phyloP scores from a whole-genome alignment of 1,140 invertebrate species.

The Octopus bimaculoides region DNA sequence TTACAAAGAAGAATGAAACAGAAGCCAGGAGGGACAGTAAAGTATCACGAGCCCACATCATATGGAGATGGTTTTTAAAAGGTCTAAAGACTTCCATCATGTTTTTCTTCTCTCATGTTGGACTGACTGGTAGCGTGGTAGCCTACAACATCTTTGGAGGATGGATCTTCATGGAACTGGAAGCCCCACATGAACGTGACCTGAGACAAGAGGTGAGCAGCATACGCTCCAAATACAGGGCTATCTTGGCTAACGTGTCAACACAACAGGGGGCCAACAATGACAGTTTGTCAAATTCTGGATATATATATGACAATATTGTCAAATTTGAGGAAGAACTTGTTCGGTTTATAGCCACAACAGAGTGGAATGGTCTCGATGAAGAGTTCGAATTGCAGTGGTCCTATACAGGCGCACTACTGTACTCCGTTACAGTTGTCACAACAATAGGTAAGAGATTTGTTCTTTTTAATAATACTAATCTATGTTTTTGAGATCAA shows the following conservation, averaged over 20 bases:
- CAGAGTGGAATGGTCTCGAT: slow-evolving; percentile 63
- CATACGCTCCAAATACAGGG: neutral
- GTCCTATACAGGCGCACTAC: slow-evolving; percentile 75
- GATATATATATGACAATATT: slow-evolving; percentile 17
- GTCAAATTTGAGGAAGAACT: slow-evolving; percentile 66
- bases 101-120: slow-evolving; percentile 33
- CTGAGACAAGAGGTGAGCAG: slow-evolving; percentile 9
- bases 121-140: slow-evolving; percentile 27
- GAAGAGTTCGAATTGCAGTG: slow-evolving; percentile 65
- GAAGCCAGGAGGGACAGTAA: too few species aligned
- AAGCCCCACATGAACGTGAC: slow-evolving; percentile 21
- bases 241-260: neutral
- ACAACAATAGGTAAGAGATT: slow-evolving; percentile 75
- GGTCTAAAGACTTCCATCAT: slow-evolving; percentile 24
- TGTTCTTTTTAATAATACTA: too few species aligned
- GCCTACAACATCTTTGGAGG: slow-evolving; percentile 27
- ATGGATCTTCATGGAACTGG: slow-evolving; percentile 20
- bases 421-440: slow-evolving; percentile 80
- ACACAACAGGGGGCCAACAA: neutral
- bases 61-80: slow-evolving; percentile 11
- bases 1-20: too few species aligned
- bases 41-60: too few species aligned
- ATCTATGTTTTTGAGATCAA: too few species aligned
- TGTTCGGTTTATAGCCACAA: slow-evolving; percentile 62
- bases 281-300: neutral